phyloP scores from a whole-genome alignment of 2,888 invertebrate species.

The Hypsopygia costalis region DNA sequence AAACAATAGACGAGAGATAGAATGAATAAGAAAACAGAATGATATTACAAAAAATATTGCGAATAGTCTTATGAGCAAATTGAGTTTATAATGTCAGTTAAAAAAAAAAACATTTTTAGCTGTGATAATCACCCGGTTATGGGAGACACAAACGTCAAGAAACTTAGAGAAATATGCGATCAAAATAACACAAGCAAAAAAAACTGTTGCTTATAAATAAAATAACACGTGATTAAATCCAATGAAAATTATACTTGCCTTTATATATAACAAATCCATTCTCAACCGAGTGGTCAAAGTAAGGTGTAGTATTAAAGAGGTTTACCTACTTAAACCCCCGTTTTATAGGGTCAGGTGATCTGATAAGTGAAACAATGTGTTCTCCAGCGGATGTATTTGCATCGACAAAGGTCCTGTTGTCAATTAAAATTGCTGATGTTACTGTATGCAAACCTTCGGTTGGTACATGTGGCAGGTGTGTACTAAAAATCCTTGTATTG shows the following conservation, averaged over 20 bases:
- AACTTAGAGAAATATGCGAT: no score
- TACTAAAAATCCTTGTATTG: constrained; percentile 26
- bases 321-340: constrained; percentile 33
- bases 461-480: constrained; percentile 23
- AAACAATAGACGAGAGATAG: no score
- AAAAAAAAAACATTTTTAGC: no score
- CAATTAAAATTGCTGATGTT: constrained; percentile 58
- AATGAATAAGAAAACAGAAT: no score
- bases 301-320: constrained; percentile 41
- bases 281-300: constrained; percentile 28
- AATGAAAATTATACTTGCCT: constrained; percentile 33
- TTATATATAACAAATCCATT: constrained; percentile 46
- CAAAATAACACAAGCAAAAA: no score
- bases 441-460: constrained; percentile 46
- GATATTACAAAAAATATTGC: no score
- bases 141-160: no score
- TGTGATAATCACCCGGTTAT: no score
- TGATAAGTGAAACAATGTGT: constrained; percentile 60
- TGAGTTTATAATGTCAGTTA: no score
- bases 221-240: no score
- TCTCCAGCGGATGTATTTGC: constrained; percentile 51
- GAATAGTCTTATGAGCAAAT: no score
- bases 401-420: constrained; percentile 63
- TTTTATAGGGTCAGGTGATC: constrained; percentile 61
- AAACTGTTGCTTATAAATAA: no score